Evolutionary conservation across 1,140 invertebrate species (phyloP), one percentile per base, ranked within the genome.

Genomic region (Harpegnathos saltator): DNA sequence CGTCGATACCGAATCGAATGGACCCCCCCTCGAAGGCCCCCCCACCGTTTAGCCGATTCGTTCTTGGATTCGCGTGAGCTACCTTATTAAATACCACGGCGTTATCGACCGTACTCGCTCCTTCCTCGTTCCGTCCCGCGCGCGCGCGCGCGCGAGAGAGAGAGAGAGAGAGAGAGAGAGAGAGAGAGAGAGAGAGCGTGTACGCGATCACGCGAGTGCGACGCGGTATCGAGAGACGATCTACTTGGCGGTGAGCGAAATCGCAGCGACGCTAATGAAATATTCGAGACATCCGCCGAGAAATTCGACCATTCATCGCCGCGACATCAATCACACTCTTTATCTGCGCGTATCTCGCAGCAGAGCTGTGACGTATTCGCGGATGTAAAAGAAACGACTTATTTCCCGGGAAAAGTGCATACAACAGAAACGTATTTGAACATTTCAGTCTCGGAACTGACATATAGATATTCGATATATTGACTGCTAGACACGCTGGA

Each of bases 1-100:
- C 73, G 61, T 69, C 69, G 82, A 85, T 83, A 62, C 80, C 56
- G 83, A 86, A 86, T 82, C 82, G 83, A 85, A 81, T 85, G 71
- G 61, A 84, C 68, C 74, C 44, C 54, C 24, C 56, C 61, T 62
- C 84, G 78, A 84, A 33, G 68, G 58, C 7, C 68, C 61, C 29
- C 29, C 29, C 29, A 1, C 66, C 81, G 73, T 73, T 78, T 65
- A 73, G 54, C 22, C 62, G 61, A 87, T 87, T 73, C 63, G 38
- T 68, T 56, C 62, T 61, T 33, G 14, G 44, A 87, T 54, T 86
- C 69, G 73, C 72, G 72, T 63, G 56, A 86, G 59, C 59, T 19
- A 12, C 33, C 24, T 87, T 86, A 78, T 86, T 86, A 69, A 83
- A 86, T 86, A 83, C n/a, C 56, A 19, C 50, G 4, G 17, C 22